These are phyloP conservation scores for Crotalus tigris DNA, from an alignment of 2,113 vertebrate species.

Conservation along the genomic window DNA sequence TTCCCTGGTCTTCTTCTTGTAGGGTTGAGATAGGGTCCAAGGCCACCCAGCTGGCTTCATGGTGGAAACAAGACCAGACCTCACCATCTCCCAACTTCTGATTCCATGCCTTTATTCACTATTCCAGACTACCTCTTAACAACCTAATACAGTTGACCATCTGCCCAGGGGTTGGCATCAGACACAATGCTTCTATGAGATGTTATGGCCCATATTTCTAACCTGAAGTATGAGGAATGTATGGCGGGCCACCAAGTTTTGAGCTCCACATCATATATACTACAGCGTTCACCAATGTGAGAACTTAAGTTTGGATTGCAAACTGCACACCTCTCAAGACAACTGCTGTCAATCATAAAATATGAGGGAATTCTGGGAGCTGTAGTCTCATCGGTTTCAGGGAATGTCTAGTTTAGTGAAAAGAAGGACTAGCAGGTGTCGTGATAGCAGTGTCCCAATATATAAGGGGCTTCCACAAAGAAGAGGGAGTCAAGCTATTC, in stretches of 20 bases:
- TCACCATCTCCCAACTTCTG: background rate
- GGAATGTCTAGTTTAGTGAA: no score
- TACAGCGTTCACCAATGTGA: background rate
- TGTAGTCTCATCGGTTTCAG: background rate
- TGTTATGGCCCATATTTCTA: background rate
- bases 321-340: background rate
- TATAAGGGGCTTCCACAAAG: no score
- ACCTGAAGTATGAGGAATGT: background rate
- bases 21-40: background rate
- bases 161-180: background rate
- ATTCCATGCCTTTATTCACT: background rate
- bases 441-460: no score
- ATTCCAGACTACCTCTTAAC: background rate
- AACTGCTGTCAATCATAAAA: background rate
- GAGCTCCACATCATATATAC: background rate
- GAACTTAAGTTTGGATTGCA: background rate
- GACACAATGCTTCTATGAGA: background rate
- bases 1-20: background rate
- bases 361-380: background rate
- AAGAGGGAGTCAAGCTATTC: no score
- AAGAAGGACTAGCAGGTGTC: no score
- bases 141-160: background rate
- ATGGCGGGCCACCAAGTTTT: background rate
- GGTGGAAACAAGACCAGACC: background rate
- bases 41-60: no score